A percentile compares a stretch with the other conserved stretches of the same genome.
Conservation (phyloP, 2,888 invertebrate genomes). For the Drosophila borborema region DNA sequence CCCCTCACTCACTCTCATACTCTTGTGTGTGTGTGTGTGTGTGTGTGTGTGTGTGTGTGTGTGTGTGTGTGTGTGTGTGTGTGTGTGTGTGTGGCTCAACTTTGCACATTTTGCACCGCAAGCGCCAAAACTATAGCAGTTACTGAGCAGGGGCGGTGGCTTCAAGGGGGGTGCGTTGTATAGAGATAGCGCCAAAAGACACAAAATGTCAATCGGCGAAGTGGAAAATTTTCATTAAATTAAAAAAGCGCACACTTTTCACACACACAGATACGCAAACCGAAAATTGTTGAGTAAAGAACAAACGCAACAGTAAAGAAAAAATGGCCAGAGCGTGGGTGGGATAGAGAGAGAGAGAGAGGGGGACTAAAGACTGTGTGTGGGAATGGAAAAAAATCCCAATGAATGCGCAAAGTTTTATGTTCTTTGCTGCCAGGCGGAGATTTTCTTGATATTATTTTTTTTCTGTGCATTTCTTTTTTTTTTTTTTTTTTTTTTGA, state of each 20-base stretch:
- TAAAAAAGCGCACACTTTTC: slow-evolving; percentile 77
- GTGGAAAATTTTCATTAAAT: slow-evolving; percentile 85
- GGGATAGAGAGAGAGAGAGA: not conserved
- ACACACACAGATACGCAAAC: slow-evolving; percentile 35
- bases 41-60: too few species aligned
- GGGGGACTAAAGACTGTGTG: not conserved
- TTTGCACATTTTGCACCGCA: slow-evolving; percentile 69
- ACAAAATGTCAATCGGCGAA: slow-evolving; percentile 84
- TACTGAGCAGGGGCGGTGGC: not conserved
- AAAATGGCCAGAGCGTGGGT: not conserved
- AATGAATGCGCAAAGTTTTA: slow-evolving; percentile 80
- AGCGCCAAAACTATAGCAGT: slow-evolving; percentile 51
- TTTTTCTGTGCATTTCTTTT: slow-evolving; percentile 46
- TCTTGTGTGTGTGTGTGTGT: slow-evolving; percentile 8
- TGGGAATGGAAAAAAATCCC: slow-evolving; percentile 44
- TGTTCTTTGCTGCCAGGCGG: slow-evolving; percentile 77
- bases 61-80: too few species aligned
- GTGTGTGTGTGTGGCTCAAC: slow-evolving; percentile 58
- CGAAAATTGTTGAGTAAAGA: slow-evolving; percentile 54
- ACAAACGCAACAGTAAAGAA: slow-evolving; percentile 33
- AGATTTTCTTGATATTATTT: slow-evolving; percentile 60
- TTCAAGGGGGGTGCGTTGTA: not conserved
- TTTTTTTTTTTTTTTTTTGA: slow-evolving; percentile 39
- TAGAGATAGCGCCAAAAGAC: slow-evolving; percentile 60
- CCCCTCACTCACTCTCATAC: too few species aligned